These are phyloP conservation scores for Falco cherrug DNA, from an alignment of 2,797 vertebrate species.

Conservation along the genomic window DNA sequence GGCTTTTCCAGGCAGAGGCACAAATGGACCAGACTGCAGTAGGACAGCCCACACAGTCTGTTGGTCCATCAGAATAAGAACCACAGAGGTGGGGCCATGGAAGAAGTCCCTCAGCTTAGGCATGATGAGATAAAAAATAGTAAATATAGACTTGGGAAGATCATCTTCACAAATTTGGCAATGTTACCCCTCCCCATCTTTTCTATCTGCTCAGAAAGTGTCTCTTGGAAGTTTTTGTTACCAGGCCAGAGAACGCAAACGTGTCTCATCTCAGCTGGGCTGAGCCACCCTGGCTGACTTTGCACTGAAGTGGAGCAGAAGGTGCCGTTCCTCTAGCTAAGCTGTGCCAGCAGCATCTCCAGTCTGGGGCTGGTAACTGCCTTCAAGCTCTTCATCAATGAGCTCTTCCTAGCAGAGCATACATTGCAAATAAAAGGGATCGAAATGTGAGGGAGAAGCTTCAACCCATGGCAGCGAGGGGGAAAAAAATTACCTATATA, in stretches of 20 bases:
- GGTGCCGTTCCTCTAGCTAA: background rate
- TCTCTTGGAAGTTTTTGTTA: background rate
- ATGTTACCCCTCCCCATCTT: no score
- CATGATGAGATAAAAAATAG: background rate
- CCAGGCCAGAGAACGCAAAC: accelerated
- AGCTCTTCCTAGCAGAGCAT: background rate
- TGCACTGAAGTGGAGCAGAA: background rate
- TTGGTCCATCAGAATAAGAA: background rate
- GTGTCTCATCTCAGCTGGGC: background rate
- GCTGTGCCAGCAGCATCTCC: background rate
- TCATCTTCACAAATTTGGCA: background rate
- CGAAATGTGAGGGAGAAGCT: background rate
- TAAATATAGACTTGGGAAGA: background rate
- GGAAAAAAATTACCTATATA: background rate
- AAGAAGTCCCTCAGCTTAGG: background rate
- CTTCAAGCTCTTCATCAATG: background rate
- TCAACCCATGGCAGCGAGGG: background rate
- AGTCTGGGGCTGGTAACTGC: background rate
- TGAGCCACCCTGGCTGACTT: background rate
- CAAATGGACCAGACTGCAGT: background rate
- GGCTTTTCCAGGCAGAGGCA: background rate
- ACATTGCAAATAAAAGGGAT: background rate
- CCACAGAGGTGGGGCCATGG: background rate
- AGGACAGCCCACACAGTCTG: background rate
- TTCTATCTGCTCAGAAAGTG: background rate